Percentiles rank a stretch among this genome's conserved stretches.
Conservation (phyloP, 2,888 invertebrate genomes). For the Tridacna gigas region DNA sequence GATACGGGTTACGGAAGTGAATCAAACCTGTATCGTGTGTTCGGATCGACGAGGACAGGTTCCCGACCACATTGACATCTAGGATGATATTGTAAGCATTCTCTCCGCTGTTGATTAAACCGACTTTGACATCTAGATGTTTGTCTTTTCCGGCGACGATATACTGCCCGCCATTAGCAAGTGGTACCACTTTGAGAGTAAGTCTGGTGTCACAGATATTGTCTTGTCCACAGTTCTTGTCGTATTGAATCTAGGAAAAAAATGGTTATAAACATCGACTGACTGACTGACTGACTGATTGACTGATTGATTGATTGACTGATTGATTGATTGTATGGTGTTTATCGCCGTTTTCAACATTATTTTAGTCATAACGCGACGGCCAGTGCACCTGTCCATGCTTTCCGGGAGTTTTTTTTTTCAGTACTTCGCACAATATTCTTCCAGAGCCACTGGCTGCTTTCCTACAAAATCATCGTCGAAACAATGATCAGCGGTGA, state of each 20-base stretch:
- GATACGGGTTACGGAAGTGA: too few relatives aligned
- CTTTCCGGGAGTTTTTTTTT: too few relatives aligned
- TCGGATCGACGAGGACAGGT: slow-evolving; percentile 45
- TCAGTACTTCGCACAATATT: too few relatives aligned
- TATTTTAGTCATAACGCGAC: background rate
- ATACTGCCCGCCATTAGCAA: slow-evolving; percentile 44
- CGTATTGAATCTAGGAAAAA: slow-evolving; percentile 59
- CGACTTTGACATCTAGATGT: slow-evolving; percentile 49
- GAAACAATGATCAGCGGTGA: too few relatives aligned
- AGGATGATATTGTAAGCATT: slow-evolving; percentile 62
- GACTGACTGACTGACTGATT: too few relatives aligned
- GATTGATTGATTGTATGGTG: background rate
- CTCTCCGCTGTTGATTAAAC: slow-evolving; percentile 52
- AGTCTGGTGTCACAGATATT: slow-evolving; percentile 58
- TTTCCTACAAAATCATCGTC: too few relatives aligned
- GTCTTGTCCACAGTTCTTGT: slow-evolving; percentile 62
- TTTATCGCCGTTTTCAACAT: background rate
- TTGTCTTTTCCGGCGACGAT: slow-evolving; percentile 55
- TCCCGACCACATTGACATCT: slow-evolving; percentile 50
- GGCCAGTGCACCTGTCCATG: too few relatives aligned
- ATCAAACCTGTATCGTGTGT: slow-evolving; percentile 28
- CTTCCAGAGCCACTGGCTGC: too few relatives aligned
- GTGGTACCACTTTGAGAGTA: slow-evolving; percentile 40
- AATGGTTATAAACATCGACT: background rate
- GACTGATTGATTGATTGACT: too few relatives aligned